These are phyloP conservation scores for Paramormyrops kingsleyae DNA, from an alignment of 2,113 vertebrate species.

Conservation along the genomic window DNA sequence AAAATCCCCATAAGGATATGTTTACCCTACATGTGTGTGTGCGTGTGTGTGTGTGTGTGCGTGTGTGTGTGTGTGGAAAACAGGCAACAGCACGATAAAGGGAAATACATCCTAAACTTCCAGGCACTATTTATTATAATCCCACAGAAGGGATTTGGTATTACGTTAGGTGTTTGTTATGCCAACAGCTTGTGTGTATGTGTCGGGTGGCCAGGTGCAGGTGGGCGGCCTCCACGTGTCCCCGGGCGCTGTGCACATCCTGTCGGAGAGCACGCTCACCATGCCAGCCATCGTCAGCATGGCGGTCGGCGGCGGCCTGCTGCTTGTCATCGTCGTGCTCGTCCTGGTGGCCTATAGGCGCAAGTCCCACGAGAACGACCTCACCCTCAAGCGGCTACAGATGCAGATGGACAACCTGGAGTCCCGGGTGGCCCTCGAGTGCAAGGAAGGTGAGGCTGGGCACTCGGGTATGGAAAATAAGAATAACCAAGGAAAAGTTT, in stretches of 20 bases:
- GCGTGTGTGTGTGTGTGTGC: neutral
- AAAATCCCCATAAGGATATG: too few relatives aligned
- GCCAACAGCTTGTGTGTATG: neutral
- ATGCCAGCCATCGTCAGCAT: slow-evolving; percentile 93
- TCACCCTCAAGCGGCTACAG: slow-evolving; percentile 92
- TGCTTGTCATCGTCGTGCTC: slow-evolving; percentile 93
- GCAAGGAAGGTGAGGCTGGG: slow-evolving; percentile 81
- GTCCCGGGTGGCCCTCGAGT: slow-evolving; percentile 91
- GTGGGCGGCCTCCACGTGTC: slow-evolving; percentile 89
- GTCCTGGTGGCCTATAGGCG: slow-evolving; percentile 97
- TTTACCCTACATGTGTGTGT: too few relatives aligned
- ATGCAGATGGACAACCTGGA: slow-evolving; percentile 99
- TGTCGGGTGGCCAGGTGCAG: slow-evolving; percentile 67
- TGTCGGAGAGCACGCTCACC: slow-evolving; percentile 90
- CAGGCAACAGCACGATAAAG: neutral
- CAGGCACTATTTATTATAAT: neutral
- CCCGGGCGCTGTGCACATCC: slow-evolving; percentile 79
- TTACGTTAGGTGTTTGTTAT: neutral
- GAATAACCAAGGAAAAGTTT: neutral
- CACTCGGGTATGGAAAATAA: neutral
- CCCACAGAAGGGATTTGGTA: neutral
- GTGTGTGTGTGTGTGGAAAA: neutral
- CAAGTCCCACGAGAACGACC: slow-evolving; percentile 92
- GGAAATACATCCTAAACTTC: neutral
- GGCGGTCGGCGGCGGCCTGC: slow-evolving; percentile 85